Evolutionary conservation across 2,113 vertebrate species (phyloP).

Genomic region (Patagioenas fasciata): DNA sequence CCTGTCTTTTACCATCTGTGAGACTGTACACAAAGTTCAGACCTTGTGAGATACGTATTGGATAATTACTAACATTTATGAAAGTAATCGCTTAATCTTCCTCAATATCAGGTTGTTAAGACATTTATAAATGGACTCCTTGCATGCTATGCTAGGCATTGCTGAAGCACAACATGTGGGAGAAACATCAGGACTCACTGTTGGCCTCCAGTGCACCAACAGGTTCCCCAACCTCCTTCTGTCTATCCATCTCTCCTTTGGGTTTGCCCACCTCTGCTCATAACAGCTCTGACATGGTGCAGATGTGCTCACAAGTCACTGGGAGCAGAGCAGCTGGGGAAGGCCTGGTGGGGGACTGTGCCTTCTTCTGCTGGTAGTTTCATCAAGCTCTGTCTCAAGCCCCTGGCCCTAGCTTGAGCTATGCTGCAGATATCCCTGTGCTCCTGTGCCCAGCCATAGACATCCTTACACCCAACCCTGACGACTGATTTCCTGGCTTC

Average conservation of each 20-base stretch:
- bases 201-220: no score
- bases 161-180: neutral
- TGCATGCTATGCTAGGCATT: neutral
- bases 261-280: neutral
- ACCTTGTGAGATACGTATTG: neutral
- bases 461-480: neutral
- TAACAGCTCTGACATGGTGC: neutral
- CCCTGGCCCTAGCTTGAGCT: neutral
- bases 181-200: neutral
- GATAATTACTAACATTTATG: neutral
- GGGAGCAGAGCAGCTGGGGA: neutral
- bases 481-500: rapidly evolving
- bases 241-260: neutral
- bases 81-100: neutral
- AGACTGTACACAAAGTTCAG: neutral
- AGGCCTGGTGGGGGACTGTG: rapidly evolving
- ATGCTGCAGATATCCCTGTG: neutral
- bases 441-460: neutral
- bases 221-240: neutral
- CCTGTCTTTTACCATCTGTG: neutral
- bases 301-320: neutral
- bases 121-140: neutral
- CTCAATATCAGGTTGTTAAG: neutral
- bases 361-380: neutral
- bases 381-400: neutral